Conservation (phyloP, 1,140 invertebrate species). For the Harpegnathos saltator region DNA sequence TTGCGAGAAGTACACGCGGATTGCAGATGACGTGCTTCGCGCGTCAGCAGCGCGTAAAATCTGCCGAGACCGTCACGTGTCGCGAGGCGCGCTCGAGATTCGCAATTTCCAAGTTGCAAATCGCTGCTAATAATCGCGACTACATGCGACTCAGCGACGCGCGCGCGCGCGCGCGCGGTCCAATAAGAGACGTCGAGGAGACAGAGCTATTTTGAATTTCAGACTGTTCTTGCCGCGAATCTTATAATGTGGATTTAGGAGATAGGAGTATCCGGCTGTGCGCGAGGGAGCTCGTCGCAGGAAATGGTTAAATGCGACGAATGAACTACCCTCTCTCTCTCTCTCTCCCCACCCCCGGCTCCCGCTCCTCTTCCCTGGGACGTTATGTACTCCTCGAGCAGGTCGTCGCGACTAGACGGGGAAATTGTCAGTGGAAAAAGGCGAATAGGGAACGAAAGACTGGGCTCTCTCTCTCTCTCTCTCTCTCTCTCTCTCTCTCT, state of each 20-base stretch:
- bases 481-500: too few relatives aligned
- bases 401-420: conserved; percentile 3
- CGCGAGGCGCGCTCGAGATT: too few relatives aligned
- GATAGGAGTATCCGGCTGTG: conserved; percentile 16
- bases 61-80: too few relatives aligned
- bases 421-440: conserved; percentile 40
- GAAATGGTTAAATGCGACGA: conserved; percentile 69
- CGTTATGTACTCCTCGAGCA: conserved; percentile 10
- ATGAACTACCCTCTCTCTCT: conserved; percentile 59
- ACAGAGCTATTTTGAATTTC: conserved; percentile 15
- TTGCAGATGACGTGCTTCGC: too few relatives aligned
- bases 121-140: neutral
- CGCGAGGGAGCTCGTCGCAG: conserved; percentile 14
- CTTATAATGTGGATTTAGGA: conserved; percentile 34
- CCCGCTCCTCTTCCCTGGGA: conserved; percentile 11
- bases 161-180: neutral
- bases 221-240: neutral
- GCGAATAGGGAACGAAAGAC: neutral
- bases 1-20: too few relatives aligned
- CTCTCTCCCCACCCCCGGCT: too few relatives aligned
- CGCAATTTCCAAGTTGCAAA: neutral
- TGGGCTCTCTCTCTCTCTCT: neutral
- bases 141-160: too few relatives aligned
- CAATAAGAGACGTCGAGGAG: neutral
- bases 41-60: too few relatives aligned